Conservation (phyloP, 2,797 vertebrate genomes). For the Lepus townsendii region DNA sequence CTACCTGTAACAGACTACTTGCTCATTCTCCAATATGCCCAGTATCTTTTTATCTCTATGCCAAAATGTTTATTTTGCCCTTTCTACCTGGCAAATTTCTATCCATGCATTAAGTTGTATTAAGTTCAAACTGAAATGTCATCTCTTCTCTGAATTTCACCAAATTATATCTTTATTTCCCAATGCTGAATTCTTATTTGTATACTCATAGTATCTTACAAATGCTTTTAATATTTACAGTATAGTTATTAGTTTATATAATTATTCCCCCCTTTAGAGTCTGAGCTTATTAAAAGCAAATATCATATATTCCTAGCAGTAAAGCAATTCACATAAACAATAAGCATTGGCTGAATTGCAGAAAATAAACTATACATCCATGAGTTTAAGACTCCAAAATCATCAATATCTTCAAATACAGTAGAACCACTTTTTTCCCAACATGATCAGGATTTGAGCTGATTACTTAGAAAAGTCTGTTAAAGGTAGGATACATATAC, state of each 20-base stretch:
- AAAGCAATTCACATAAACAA: slow-evolving; percentile 41
- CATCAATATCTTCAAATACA: slow-evolving; percentile 49
- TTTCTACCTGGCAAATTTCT: slow-evolving; percentile 13
- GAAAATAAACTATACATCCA: slow-evolving; percentile 59
- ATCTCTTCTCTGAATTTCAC: background rate
- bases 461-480: slow-evolving; percentile 9
- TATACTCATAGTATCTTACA: slow-evolving; percentile 18
- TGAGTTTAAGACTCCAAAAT: background rate
- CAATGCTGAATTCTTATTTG: slow-evolving; percentile 9
- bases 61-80: background rate
- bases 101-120: background rate
- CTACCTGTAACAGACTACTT: background rate
- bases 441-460: slow-evolving; percentile 31
- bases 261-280: slow-evolving; percentile 31
- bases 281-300: slow-evolving; percentile 12
- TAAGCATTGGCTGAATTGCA: slow-evolving; percentile 56
- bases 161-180: slow-evolving; percentile 27
- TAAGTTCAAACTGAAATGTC: slow-evolving; percentile 42
- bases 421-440: slow-evolving; percentile 21
- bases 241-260: slow-evolving; percentile 6
- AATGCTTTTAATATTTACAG: background rate
- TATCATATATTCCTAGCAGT: background rate
- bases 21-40: slow-evolving; percentile 12
- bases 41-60: background rate
- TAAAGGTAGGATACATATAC: slow-evolving; percentile 36